Conservation (phyloP, 2,888 invertebrate genomes). For the Andrena minutula region DNA sequence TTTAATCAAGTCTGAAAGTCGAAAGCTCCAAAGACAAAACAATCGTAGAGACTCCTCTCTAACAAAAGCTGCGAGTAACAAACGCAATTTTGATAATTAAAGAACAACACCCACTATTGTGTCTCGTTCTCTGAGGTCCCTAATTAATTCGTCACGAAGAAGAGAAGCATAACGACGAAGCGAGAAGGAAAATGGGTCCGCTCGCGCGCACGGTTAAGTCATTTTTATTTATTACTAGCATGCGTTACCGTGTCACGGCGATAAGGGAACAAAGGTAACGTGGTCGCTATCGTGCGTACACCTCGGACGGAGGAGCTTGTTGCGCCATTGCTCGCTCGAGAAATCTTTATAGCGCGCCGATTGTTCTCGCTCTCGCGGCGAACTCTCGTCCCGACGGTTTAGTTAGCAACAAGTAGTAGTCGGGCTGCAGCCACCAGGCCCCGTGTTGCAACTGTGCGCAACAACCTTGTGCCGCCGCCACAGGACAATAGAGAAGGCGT, state of each 20-base stretch:
- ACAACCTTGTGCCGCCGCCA: not conserved
- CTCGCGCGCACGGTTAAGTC: not conserved
- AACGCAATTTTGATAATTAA: no score
- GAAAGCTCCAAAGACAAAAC: no score
- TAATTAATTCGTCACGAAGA: slow-evolving; percentile 30
- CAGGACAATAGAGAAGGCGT: slow-evolving; percentile 17
- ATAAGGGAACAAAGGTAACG: slow-evolving; percentile 61
- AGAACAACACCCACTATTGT: no score
- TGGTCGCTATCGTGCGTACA: slow-evolving; percentile 33
- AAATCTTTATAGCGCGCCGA: slow-evolving; percentile 64
- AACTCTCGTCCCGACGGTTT: slow-evolving; percentile 45
- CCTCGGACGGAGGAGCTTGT: slow-evolving; percentile 50
- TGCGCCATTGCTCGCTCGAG: slow-evolving; percentile 53
- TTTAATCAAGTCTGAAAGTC: no score
- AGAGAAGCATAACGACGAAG: slow-evolving; percentile 10
- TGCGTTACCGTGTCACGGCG: slow-evolving; percentile 46
- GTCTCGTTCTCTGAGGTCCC: not conserved
- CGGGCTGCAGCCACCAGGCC: slow-evolving; percentile 24
- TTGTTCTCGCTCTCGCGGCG: slow-evolving; percentile 57
- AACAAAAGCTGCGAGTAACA: no score
- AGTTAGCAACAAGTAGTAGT: slow-evolving; percentile 71
- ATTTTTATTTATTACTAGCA: slow-evolving; percentile 52
- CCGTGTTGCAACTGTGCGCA: slow-evolving; percentile 25
- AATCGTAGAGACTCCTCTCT: not conserved
- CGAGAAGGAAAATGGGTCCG: slow-evolving; percentile 11